Conservation (phyloP, 2,888 invertebrate species). For the Enchytraeus crypticus region DNA sequence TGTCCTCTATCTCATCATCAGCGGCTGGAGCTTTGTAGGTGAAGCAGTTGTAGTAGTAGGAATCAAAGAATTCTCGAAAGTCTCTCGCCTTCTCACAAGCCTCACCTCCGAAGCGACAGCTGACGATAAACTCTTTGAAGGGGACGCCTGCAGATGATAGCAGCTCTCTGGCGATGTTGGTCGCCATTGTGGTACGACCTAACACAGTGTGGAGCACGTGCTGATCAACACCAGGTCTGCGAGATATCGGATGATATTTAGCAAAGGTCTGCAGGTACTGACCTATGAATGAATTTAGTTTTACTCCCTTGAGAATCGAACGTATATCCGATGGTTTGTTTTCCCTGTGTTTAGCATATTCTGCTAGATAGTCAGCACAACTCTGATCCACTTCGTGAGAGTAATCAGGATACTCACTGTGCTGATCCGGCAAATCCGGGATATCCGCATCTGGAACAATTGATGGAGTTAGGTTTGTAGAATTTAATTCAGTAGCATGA, state of each 20-base stretch:
- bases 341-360: too few relatives aligned
- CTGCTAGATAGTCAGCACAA: too few relatives aligned
- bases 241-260: constrained; percentile 23
- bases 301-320: neutral
- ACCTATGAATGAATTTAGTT: constrained; percentile 18
- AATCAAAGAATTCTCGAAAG: constrained; percentile 25
- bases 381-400: too few relatives aligned
- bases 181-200: constrained; percentile 22
- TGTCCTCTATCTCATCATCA: constrained; percentile 3
- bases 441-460: too few relatives aligned
- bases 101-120: constrained; percentile 21
- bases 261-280: constrained; percentile 19
- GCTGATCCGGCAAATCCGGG: too few relatives aligned
- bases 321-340: too few relatives aligned
- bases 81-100: constrained; percentile 18
- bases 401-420: too few relatives aligned
- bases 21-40: constrained; percentile 21
- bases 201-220: constrained; percentile 21
- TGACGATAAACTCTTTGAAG: constrained; percentile 27
- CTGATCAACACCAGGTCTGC: constrained; percentile 5
- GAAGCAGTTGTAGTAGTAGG: constrained; percentile 27
- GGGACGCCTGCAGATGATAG: constrained; percentile 21
- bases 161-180: constrained; percentile 16
- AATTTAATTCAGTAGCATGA: too few relatives aligned
- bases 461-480: too few relatives aligned